These are phyloP conservation scores for Diabrotica virgifera DNA, from an alignment of 1,140 invertebrate species.

Conservation along the genomic window DNA sequence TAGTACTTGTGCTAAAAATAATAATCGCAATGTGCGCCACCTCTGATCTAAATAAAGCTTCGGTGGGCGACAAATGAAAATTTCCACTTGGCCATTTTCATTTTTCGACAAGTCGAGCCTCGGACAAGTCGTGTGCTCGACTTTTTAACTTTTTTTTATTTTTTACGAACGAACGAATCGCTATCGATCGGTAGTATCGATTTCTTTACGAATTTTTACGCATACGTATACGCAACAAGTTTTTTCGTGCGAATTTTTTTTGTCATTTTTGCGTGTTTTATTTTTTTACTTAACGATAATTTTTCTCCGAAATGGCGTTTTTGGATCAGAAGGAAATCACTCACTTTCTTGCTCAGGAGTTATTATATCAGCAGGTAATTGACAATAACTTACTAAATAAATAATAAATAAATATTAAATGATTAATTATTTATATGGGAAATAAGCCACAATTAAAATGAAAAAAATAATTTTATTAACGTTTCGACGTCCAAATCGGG, in stretches of 20 bases:
- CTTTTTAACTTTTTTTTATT: constrained; percentile 28
- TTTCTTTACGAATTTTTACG: constrained; percentile 10
- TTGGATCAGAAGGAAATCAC: constrained; percentile 77
- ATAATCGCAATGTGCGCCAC: constrained; percentile 38
- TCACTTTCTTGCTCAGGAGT: constrained; percentile 74
- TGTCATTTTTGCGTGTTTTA: constrained; percentile 12
- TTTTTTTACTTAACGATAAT: constrained; percentile 9
- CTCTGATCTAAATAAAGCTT: constrained; percentile 42
- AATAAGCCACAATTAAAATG: too few relatives aligned
- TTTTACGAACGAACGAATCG: constrained; percentile 44
- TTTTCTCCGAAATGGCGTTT: constrained; percentile 39
- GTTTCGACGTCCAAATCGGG: too few relatives aligned
- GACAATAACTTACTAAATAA: too few relatives aligned
- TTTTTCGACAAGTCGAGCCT: constrained; percentile 41
- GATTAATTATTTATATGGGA: too few relatives aligned
- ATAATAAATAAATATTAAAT: too few relatives aligned
- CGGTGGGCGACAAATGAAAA: constrained; percentile 46
- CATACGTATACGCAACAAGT: constrained; percentile 9
- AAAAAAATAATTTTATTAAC: too few relatives aligned
- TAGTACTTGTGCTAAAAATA: constrained; percentile 26
- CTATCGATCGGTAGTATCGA: constrained; percentile 9
- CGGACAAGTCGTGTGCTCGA: constrained; percentile 31
- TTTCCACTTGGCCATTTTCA: constrained; percentile 39
- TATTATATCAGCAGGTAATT: constrained; percentile 63
- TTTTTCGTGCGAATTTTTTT: constrained; percentile 12